Evolutionary conservation across 2,888 invertebrate genomes (phyloP).

Genomic region (Psococerastis gibbosa): DNA sequence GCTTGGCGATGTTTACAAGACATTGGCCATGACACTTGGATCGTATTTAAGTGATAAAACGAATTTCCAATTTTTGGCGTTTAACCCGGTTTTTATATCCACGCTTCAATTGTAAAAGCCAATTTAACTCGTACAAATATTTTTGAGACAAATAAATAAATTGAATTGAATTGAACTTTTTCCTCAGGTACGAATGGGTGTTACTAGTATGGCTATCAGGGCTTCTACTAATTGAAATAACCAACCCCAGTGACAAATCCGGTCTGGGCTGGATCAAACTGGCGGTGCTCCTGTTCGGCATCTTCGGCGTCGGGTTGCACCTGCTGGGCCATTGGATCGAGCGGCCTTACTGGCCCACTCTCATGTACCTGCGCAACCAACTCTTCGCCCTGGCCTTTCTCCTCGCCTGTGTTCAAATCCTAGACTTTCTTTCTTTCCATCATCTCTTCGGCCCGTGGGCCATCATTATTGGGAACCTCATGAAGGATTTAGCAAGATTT

Average conservation of each 20-base stretch:
- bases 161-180: too few relatives aligned
- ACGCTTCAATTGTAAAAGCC: too few relatives aligned
- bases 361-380: constrained; percentile 92
- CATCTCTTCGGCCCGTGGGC: constrained; percentile 99
- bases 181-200: constrained; percentile 67
- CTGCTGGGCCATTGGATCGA: constrained; percentile 54
- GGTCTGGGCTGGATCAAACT: constrained; percentile 90
- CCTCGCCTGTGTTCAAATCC: constrained; percentile 89
- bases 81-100: too few relatives aligned
- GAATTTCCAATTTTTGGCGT: too few relatives aligned
- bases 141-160: too few relatives aligned
- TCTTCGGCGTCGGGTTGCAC: constrained; percentile 80
- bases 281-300: constrained; percentile 67
- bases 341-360: constrained; percentile 55
- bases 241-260: constrained; percentile 93
- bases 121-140: too few relatives aligned
- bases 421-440: constrained; percentile 96
- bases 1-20: too few relatives aligned
- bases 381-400: constrained; percentile 89
- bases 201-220: constrained; percentile 90
- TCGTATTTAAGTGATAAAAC: too few relatives aligned
- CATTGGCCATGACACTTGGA: too few relatives aligned
- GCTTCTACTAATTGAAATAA: constrained; percentile 83
- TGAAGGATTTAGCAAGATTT: constrained; percentile 90
- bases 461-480: constrained; percentile 90